Percentiles rank a stretch among this genome's conserved stretches.
Evolutionary conservation across 2,888 invertebrate genomes (phyloP).

Genomic region (Oxytorus armatus): DNA sequence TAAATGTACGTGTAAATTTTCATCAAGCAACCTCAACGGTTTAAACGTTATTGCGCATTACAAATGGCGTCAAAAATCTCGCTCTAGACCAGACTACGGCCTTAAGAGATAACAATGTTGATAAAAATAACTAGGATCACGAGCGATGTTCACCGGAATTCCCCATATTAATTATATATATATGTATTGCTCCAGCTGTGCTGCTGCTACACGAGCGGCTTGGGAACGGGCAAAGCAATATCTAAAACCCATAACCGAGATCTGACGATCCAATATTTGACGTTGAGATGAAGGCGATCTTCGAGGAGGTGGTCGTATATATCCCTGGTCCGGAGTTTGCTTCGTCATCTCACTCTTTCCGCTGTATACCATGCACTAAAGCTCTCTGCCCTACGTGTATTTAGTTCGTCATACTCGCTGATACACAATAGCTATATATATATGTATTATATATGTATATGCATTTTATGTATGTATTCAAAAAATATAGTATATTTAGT

Average conservation of each 20-base stretch:
- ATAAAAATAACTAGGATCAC: neutral
- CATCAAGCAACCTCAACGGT: no score
- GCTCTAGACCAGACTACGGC: no score
- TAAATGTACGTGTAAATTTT: no score
- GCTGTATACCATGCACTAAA: slow-evolving; percentile 55
- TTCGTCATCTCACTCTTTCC: no score
- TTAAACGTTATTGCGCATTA: no score
- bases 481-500: neutral
- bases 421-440: neutral
- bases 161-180: neutral
- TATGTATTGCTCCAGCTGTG: slow-evolving; percentile 11
- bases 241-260: slow-evolving; percentile 78
- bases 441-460: neutral
- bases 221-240: slow-evolving; percentile 77
- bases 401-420: slow-evolving; percentile 47
- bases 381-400: slow-evolving; percentile 41
- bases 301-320: slow-evolving; percentile 55
- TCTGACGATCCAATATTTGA: slow-evolving; percentile 81
- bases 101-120: no score
- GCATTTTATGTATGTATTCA: slow-evolving; percentile 12
- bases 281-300: slow-evolving; percentile 78
- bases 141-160: neutral
- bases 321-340: slow-evolving; percentile 46
- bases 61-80: no score
- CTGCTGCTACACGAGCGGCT: slow-evolving; percentile 61